These are phyloP conservation scores for Lethenteron reissneri DNA, from an alignment of 2,113 vertebrate genomes.

Conservation along the genomic window DNA sequence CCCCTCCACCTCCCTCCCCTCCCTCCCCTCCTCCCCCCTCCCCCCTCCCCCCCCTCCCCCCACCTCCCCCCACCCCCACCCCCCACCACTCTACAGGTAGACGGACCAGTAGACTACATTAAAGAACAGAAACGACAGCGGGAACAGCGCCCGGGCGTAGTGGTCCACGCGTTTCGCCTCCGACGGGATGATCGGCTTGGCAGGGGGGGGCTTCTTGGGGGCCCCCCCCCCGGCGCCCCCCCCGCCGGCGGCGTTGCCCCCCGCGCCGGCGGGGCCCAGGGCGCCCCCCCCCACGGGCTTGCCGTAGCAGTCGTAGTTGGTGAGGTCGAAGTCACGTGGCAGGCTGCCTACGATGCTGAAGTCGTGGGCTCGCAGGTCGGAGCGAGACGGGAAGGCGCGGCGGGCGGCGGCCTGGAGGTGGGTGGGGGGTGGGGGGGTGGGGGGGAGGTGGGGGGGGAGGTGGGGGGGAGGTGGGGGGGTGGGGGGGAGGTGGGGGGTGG, in stretches of 20 bases:
- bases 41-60: too few relatives aligned
- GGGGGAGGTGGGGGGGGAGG: too few relatives aligned
- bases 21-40: too few relatives aligned
- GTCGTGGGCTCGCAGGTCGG: conserved; percentile 83
- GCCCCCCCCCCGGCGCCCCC: conserved; percentile 21
- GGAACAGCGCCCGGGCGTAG: conserved; percentile 76
- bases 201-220: conserved; percentile 56
- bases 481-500: too few relatives aligned
- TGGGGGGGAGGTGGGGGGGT: too few relatives aligned
- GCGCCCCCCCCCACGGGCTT: conserved; percentile 44
- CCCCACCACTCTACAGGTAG: conserved; percentile 39
- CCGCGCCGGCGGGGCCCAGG: conserved; percentile 53
- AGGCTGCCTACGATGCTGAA: conserved; percentile 98
- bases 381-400: conserved; percentile 13
- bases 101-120: conserved; percentile 95
- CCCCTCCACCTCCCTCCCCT: too few relatives aligned
- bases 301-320: conserved; percentile 96
- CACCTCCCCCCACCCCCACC: too few relatives aligned
- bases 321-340: conserved; percentile 90
- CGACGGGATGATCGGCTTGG: conserved; percentile 83
- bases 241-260: conserved; percentile 27
- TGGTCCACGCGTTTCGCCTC: conserved; percentile 84
- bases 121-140: conserved; percentile 95
- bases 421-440: neutral
- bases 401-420: neutral